Evolutionary conservation across 2,888 invertebrate genomes (phyloP), one percentile per base, ranked within the genome.

Genomic region (Trissolcus brochymenae): DNA sequence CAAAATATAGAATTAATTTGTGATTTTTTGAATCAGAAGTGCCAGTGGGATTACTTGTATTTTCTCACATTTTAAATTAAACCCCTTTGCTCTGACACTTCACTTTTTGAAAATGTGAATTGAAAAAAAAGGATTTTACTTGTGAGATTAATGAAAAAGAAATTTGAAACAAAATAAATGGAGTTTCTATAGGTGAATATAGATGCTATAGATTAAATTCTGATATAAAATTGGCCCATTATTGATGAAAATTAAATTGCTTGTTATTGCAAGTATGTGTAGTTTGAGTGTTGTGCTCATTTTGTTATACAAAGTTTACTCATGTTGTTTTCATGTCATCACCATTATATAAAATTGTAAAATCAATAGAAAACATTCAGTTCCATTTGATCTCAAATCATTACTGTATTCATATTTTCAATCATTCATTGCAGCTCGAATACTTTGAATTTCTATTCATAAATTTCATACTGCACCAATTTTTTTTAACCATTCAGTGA

Each of bases 21-120:
- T 46, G 14, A 16, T 46, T 46, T 1, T 1, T n/a, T 46, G 6
- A 46, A 21, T 4, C 11, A 0, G 46, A 67, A 66, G 66, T 76
- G 46, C 70, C 65, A 57, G 65, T 68, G 66, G 70, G 61, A 61
- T 76, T 76, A 70, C 76, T 66, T 76, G 71, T 76, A 76, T 53
- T 76, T 76, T 76, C 70, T 70, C 60, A 76, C 76, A 76, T 76
- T 76, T 76, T 51, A 29, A 53, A 70, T 41, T 14, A 56, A 11
- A 57, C 46, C 76, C 71, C 66, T 70, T 76, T 71, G 60, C 49
- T 51, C 14, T 16, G 29, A 76, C 66, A 62, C 21, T 71, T 66
- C 40, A 55, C 53, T 60, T 50, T 16, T 40, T 72, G 54, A 71
- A 71, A 72, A 62, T 71, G 59, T 71, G 70, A 76, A 76, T 66